Conservation (phyloP, 1,140 invertebrate genomes). For the Bombus balteatus region DNA sequence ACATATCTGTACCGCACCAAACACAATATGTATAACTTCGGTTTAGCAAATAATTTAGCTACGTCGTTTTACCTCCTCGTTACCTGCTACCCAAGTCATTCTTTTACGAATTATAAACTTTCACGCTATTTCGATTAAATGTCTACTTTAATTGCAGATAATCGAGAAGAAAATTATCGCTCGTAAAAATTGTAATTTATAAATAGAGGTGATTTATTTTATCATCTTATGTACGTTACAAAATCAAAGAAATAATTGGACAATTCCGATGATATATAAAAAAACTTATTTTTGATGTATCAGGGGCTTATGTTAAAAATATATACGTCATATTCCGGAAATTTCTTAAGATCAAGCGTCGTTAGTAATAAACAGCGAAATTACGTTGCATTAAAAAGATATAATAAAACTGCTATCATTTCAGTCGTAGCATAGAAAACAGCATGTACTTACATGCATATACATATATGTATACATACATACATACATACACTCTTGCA, state of each 20-base stretch:
- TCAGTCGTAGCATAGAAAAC: not conserved
- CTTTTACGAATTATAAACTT: not conserved
- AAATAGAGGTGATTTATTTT: not conserved
- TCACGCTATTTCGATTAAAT: not conserved
- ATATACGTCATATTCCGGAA: not conserved
- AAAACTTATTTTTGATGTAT: not conserved
- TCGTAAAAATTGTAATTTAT: not conserved
- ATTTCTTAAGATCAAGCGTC: not conserved
- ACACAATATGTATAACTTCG: not conserved
- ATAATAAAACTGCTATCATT: too few species aligned
- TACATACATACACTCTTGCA: not conserved
- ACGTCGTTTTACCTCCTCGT: not conserved
- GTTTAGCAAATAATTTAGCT: slow-evolving; percentile 35
- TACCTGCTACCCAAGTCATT: not conserved
- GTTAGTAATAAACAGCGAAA: not conserved
- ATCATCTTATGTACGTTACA: not conserved
- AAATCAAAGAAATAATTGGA: not conserved
- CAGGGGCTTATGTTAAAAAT: not conserved
- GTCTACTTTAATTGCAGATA: too few species aligned
- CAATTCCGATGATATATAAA: not conserved
- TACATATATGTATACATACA: not conserved
- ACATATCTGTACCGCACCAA: not conserved
- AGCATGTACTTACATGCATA: not conserved
- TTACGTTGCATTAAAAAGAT: not conserved
- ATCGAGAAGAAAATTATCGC: not conserved